Evolutionary conservation across 2,888 invertebrate species (phyloP).

Genomic region (Dicycla oo): DNA sequence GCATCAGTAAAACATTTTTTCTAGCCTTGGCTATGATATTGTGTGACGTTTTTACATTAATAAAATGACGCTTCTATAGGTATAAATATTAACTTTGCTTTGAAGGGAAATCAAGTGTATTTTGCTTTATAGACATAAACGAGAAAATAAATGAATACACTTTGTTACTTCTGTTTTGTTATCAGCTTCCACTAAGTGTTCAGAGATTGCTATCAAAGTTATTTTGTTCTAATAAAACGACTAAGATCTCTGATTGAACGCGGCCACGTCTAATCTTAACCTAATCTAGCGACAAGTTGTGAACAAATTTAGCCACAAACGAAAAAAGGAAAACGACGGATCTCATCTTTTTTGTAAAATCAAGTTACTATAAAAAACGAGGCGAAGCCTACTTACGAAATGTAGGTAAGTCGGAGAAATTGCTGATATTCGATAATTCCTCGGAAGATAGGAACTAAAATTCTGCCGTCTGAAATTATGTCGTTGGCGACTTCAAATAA

Average conservation of each 20-base stretch:
- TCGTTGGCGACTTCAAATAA: constrained; percentile 1
- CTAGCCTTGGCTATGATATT: constrained; percentile 40
- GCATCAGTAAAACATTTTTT: constrained; percentile 62
- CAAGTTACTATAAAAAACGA: constrained; percentile 70
- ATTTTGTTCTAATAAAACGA: constrained; percentile 51
- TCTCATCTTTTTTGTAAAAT: constrained; percentile 64
- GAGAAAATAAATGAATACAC: constrained; percentile 18
- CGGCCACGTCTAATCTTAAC: constrained; percentile 70
- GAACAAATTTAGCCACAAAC: constrained; percentile 70
- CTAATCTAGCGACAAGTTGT: constrained; percentile 75
- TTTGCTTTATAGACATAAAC: constrained; percentile 7
- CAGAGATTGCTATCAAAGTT: constrained; percentile 33
- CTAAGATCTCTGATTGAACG: constrained; percentile 51
- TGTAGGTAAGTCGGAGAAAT: constrained; percentile 73
- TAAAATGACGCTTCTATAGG: constrained; percentile 25
- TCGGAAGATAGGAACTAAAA: neutral
- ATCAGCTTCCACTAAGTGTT: constrained; percentile 29
- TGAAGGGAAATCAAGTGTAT: constrained; percentile 30
- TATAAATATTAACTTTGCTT: constrained; percentile 46
- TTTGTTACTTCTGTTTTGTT: constrained; percentile 19
- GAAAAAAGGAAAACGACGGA: constrained; percentile 62
- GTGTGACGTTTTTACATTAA: constrained; percentile 18
- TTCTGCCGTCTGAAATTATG: neutral
- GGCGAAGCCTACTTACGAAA: constrained; percentile 76
- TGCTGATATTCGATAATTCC: constrained; percentile 50